These are phyloP conservation scores for Varanus salvator DNA, from an alignment of 2,113 vertebrate species.

Conservation along the genomic window DNA sequence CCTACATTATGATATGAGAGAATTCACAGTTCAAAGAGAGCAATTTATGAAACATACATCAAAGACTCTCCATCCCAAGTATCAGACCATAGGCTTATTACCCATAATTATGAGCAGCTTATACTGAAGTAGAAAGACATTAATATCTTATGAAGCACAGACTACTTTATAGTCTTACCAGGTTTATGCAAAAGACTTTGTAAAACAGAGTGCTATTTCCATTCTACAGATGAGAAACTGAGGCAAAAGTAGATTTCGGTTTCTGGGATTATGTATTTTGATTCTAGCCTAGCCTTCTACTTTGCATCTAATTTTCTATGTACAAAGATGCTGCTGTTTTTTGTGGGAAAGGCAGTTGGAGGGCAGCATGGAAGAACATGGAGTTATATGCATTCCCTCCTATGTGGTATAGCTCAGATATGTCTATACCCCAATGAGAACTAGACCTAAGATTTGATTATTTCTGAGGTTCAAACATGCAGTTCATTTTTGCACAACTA, in stretches of 20 bases:
- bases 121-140: conserved; percentile 12
- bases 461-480: neutral
- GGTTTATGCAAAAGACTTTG: neutral
- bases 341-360: neutral
- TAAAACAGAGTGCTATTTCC: conserved; percentile 4
- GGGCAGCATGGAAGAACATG: neutral
- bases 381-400: neutral
- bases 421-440: neutral
- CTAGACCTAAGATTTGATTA: neutral
- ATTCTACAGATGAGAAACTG: conserved; percentile 16
- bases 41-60: conserved; percentile 41
- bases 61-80: conserved; percentile 21
- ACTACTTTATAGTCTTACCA: neutral
- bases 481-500: neutral
- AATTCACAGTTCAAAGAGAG: conserved; percentile 41
- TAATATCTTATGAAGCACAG: conserved; percentile 7
- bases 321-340: neutral
- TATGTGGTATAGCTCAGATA: neutral
- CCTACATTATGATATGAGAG: conserved; percentile 27
- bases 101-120: conserved; percentile 36
- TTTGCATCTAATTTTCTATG: neutral
- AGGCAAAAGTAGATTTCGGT: neutral
- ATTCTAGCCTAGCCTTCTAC: neutral
- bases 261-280: no score
- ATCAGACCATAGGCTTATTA: conserved; percentile 32